A percentile compares a stretch with the other conserved stretches of the same genome.
Evolutionary conservation across 2,797 vertebrate genomes (phyloP).

Genomic region (Anguilla anguilla): DNA sequence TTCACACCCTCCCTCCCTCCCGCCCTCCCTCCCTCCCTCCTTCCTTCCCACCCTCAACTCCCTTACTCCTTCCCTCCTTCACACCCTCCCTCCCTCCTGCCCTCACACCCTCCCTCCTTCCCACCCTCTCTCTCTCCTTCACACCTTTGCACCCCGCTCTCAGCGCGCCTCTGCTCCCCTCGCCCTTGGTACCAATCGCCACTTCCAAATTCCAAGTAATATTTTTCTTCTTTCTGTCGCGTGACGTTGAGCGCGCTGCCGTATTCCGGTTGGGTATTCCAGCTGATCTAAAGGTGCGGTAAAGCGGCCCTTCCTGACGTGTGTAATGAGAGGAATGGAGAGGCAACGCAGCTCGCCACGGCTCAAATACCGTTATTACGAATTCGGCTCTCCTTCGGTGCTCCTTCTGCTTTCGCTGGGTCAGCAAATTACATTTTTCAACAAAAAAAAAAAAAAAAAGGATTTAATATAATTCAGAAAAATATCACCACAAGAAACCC

Average conservation of each 20-base stretch:
- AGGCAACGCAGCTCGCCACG: not conserved
- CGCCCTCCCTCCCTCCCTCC: too few species aligned
- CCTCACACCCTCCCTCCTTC: too few species aligned
- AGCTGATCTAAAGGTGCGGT: conserved; percentile 20
- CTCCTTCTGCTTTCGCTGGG: not conserved
- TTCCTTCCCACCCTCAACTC: too few species aligned
- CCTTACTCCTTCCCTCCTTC: too few species aligned
- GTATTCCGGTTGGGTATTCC: conserved; percentile 30
- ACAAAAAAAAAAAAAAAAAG: not conserved
- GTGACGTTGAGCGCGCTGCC: conserved; percentile 47
- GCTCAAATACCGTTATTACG: not conserved
- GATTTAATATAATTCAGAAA: not conserved
- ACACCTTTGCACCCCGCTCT: conserved; percentile 23
- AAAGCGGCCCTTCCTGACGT: not conserved
- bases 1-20: too few species aligned
- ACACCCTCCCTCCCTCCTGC: too few species aligned
- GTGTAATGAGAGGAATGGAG: not conserved
- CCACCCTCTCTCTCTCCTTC: conserved; percentile 25
- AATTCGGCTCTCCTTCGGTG: not conserved
- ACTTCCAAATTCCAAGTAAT: not conserved
- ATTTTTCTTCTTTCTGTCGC: conserved; percentile 51
- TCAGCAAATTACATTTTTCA: not conserved
- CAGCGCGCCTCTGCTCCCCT: conserved; percentile 35
- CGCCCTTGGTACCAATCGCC: not conserved
- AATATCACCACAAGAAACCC: not conserved